These are phyloP conservation scores for Bambusicola thoracicus DNA, from an alignment of 2,113 vertebrate species.

Conservation along the genomic window DNA sequence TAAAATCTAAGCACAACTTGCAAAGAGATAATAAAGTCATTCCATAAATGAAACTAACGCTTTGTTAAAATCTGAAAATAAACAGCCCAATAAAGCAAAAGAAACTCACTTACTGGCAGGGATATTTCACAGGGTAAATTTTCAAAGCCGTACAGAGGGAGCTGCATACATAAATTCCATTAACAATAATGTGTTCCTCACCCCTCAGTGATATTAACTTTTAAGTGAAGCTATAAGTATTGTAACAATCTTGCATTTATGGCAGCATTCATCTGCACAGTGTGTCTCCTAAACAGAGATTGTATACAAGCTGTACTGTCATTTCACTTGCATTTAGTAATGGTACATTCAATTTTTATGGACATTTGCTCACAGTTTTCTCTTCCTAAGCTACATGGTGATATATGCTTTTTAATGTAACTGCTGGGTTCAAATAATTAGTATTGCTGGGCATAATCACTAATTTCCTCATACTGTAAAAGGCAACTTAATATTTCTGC, in stretches of 20 bases:
- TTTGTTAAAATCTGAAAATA: constrained; percentile 58
- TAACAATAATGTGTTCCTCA: constrained; percentile 62
- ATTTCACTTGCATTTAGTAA: constrained; percentile 56
- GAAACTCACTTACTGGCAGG: constrained; percentile 13
- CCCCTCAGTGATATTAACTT: constrained; percentile 63
- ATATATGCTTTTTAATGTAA: constrained; percentile 63
- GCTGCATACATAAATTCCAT: constrained; percentile 65
- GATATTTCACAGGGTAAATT: constrained; percentile 63
- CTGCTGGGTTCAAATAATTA: constrained; percentile 75
- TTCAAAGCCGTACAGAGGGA: constrained; percentile 51
- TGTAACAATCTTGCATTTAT: constrained; percentile 60
- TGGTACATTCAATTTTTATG: constrained; percentile 66
- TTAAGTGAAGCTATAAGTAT: constrained; percentile 65
- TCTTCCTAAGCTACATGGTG: constrained; percentile 38
- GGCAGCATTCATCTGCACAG: constrained; percentile 36
- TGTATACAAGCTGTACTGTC: constrained; percentile 30
- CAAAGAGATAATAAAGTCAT: constrained; percentile 19
- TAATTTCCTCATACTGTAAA: constrained; percentile 73
- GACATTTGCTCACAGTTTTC: constrained; percentile 48
- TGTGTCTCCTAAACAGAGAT: constrained; percentile 29
- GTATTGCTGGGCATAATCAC: constrained; percentile 67
- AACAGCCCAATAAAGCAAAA: constrained; percentile 54
- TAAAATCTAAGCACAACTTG: constrained; percentile 39
- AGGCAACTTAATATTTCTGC: constrained; percentile 77
- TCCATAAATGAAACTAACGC: constrained; percentile 22